Evolutionary conservation across 2,113 vertebrate genomes (phyloP), one percentile per base, ranked within the genome.

Genomic region (Carlito syrichta): DNA sequence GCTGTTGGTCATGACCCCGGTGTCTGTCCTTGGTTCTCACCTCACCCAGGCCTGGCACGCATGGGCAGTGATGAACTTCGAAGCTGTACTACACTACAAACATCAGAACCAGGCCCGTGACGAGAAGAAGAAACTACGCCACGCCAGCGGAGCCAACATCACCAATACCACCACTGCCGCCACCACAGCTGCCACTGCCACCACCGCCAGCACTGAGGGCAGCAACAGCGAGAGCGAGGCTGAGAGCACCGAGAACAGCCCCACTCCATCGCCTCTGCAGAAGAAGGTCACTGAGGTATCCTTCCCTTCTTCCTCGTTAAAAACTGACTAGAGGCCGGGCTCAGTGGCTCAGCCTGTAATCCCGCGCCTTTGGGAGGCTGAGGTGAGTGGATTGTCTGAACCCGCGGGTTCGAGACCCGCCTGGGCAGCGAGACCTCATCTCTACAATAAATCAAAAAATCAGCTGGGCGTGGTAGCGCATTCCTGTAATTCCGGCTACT

Each of bases 21-120:
- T 38, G 22, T 60, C 89, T 73, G 13, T 54, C 60, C 50, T 60
- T 60, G n/a, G 11, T 32, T 85, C 43, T 94, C 16, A 0, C 71
- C 78, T 73, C 43, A 2, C 54, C 8, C 98, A 99, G 99, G 99
- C 99, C 84, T 99, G 99, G 99, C 99, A 99, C 0, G 99, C 99
- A 0, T 99, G 99, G 99, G 99, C 99, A 0, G 99, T 99, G 98
- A 99, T 99, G 99, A 99, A 99, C 97, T 99, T 99, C 8, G 99
- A 99, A 93, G 99, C 99, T 0, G 99, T 99, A 91, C 99, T 99
- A 16, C 99, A 99, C 98, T 99, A 99, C 98, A 99, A 99, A 94
- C 99, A 99, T 84, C 99, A 99, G 96, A 99, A 99, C 98, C 99
- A 99, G 89, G 99, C 99, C 78, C 99, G 99, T 0, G 99, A 99